Base-by-base conservation (phyloP, 2,888 invertebrate genomes). In the Melikaiella ostensackeni region DNA sequence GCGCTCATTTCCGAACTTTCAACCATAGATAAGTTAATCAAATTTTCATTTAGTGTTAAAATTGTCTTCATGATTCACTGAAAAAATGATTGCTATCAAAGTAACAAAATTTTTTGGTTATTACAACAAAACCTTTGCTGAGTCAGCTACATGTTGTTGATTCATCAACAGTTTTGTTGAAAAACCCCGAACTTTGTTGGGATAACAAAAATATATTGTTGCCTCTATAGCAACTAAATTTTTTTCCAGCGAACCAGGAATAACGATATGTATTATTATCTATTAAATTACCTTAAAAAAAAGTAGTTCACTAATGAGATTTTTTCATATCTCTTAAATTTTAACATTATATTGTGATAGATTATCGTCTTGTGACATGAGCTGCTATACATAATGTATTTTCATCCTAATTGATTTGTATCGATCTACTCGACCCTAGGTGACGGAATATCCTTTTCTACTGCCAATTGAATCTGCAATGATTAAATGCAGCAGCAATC, bases 381-480 rank as follows among this genome's bases (percentile, higher is more conserved):
- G 57, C 57, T 11, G 24, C 57, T 46, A n/a, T n/a, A 16, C 3
- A 50, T 50, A 2, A n/a, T n/a, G 6, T 57, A 57, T 24, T 24
- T 57, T 27, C 5, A 57, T 57, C 24, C 9, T 13, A 57, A 13
- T 57, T 13, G 5, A n/a, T n/a, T 16, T 42, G 16, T 42, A 16
- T 42, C 16, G n/a, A 55, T 13, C 13, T 6, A 24, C 24, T 13
- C 13, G 24, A 57, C 13, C 57, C 11, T 57, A 42, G 16, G 63
- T 79, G 81, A 82, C 75, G 84, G 85, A 84, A 81, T 77, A 76
- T 63, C 75, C 78, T 57, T 50, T 85, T 82, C 84, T 84, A 84
- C 82, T 82, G 79, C 63, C 84, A 85, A 86, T 86, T 83, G 84
- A 84, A 86, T 86, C 81, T 79, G 79, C 75, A 64, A 74, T 83